Percentiles rank a stretch among this genome's conserved stretches.
phyloP scores from a whole-genome alignment of 1,140 invertebrate species.

The Pseudomyrmex gracilis region DNA sequence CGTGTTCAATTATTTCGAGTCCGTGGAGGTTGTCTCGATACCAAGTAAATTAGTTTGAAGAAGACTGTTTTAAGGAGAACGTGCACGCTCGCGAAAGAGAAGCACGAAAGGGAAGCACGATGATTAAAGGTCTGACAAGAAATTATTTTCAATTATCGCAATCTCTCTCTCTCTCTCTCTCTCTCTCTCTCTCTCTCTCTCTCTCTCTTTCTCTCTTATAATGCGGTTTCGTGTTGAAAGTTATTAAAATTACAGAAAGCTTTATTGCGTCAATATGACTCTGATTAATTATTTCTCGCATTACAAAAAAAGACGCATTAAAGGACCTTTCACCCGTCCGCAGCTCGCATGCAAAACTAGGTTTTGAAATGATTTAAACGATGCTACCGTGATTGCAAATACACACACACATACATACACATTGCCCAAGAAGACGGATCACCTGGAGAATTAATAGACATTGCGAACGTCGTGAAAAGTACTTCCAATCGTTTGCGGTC shows the following conservation, averaged over 20 bases:
- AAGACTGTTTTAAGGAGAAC: neutral
- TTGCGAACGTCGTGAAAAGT: constrained; percentile 32
- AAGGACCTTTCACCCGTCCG: constrained; percentile 9
- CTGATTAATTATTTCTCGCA: constrained; percentile 41
- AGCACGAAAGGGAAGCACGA: neutral
- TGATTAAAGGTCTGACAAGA: neutral
- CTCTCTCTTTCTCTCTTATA: neutral
- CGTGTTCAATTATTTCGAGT: neutral
- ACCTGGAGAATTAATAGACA: constrained; percentile 40
- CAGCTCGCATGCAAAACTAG: constrained; percentile 12
- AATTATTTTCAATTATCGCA: neutral
- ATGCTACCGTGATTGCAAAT: constrained; percentile 6
- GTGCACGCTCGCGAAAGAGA: neutral
- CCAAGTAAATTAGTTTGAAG: neutral
- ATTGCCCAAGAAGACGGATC: constrained; percentile 44
- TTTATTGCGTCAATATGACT: constrained; percentile 6
- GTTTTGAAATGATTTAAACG: constrained; percentile 36
- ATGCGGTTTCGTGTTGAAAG: neutral
- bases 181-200: no score
- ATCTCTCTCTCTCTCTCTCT: neutral
- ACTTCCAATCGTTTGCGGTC: constrained; percentile 29
- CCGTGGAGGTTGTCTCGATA: neutral
- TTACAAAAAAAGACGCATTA: constrained; percentile 9
- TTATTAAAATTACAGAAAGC: neutral
- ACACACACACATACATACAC: no score